These are phyloP conservation scores for Panthera leo DNA, from an alignment of 2,113 vertebrate species.

Conservation along the genomic window DNA sequence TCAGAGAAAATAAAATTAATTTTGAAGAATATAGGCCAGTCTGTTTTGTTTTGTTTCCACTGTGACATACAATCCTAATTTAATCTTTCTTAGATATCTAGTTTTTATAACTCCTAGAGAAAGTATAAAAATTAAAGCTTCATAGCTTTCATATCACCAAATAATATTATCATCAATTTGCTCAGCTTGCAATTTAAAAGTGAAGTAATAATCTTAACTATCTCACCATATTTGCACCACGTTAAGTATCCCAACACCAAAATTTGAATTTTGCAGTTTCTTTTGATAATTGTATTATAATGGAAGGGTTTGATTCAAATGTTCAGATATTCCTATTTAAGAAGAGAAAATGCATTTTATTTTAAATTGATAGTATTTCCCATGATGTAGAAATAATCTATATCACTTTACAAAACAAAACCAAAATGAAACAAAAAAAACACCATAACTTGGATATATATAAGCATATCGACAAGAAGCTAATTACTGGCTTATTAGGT, in stretches of 20 bases:
- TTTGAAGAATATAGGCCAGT: neutral
- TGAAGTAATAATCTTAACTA: neutral
- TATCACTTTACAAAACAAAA: neutral
- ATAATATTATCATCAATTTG: conserved; percentile 2
- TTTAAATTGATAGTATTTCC: neutral
- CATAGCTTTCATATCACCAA: neutral
- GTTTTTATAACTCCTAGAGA: neutral
- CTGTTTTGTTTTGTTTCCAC: neutral
- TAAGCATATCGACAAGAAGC: neutral
- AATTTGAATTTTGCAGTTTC: neutral
- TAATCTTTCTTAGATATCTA: neutral
- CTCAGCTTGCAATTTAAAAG: neutral
- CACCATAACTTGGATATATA: neutral
- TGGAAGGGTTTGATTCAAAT: neutral
- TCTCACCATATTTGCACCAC: neutral
- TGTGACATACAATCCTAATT: neutral
- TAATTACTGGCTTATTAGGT: neutral
- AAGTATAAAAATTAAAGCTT: neutral
- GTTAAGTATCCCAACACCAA: conserved; percentile 29
- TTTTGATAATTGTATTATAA: neutral
- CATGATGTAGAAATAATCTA: neutral
- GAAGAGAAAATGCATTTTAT: neutral
- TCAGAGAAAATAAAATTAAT: neutral
- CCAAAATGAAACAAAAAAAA: neutral
- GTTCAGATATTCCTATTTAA: neutral